Evolutionary conservation across 2,113 vertebrate genomes (phyloP), one percentile per base, ranked within the genome.

Genomic region (Pelobates fuscus): DNA sequence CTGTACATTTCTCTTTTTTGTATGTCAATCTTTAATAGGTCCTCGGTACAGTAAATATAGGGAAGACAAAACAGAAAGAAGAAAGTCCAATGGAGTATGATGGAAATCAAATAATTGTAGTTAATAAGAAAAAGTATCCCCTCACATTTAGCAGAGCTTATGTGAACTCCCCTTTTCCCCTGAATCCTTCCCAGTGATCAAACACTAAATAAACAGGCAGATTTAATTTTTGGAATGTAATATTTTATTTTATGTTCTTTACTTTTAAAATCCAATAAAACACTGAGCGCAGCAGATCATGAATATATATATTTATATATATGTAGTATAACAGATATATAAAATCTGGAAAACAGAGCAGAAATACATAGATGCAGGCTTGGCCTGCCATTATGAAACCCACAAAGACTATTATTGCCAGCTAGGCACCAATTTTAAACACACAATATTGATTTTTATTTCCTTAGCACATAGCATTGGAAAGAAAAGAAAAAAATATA

Each of bases 371-470:
- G 41, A 59, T 17, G 64, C 73, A 77, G 73, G 73, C 73, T 77
- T 77, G 65, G 73, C 73, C 73, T 77, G 73, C 73, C 27, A 67
- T 67, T 61, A 61, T 67, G 41, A 68, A 63, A 63, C 73, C 65
- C 73, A 68, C 73, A 77, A 49, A 77, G 73, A 68, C 73, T 77
- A 68, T 77, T 68, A 68, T 77, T 61, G 73, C 73, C 64, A 77
- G 73, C 73, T 68, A 77, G 73, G 73, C 73, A 77, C 43, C 73
- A 77, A 77, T 61, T 61, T 68, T 41, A 26, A 66, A 77, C 64
- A 68, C 73, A 77, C 73, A 37, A 77, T 76, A 76, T 60, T 68
- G 8, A 67, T 61, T 20, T 55, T 41, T 41, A 43, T 71, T 52
- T 52, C 7, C 44, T 61, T 52, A 67, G 67, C 64, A 77, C 65